phyloP scores from a whole-genome alignment of 2,888 invertebrate species.

The Epirrhoe alternata region DNA sequence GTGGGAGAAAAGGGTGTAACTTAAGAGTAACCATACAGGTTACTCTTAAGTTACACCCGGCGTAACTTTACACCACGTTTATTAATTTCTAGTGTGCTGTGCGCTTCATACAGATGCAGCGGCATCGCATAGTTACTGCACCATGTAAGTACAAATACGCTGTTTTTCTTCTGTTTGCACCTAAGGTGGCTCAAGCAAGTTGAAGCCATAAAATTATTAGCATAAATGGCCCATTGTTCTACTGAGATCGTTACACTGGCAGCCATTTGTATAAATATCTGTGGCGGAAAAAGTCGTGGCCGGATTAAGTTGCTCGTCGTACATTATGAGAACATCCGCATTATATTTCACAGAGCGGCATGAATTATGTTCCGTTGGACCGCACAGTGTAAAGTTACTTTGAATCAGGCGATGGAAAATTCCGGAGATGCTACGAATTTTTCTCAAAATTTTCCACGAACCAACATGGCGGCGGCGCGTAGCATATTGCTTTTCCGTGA shows the following conservation, averaged over 20 bases:
- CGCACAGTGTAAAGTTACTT: constrained; percentile 70
- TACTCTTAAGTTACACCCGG: too few species aligned
- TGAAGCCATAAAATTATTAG: constrained; percentile 47
- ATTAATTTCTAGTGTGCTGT: not conserved
- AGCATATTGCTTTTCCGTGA: constrained; percentile 16
- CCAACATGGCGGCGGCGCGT: constrained; percentile 13
- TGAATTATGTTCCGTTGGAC: constrained; percentile 74
- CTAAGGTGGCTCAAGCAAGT: constrained; percentile 44
- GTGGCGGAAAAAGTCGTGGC: constrained; percentile 70
- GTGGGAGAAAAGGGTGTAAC: too few species aligned
- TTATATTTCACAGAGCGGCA: constrained; percentile 78
- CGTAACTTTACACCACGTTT: too few species aligned
- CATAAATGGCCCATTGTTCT: constrained; percentile 52
- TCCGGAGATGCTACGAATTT: constrained; percentile 50
- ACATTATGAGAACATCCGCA: constrained; percentile 80
- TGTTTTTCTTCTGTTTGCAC: constrained; percentile 40
- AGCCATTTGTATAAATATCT: constrained; percentile 69
- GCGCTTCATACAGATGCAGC: not conserved
- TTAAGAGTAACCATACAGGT: too few species aligned
- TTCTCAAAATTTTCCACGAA: constrained; percentile 36
- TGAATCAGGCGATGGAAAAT: constrained; percentile 67
- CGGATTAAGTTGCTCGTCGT: constrained; percentile 79
- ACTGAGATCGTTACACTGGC: constrained; percentile 56
- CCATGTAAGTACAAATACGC: not conserved
- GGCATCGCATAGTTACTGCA: not conserved